These are phyloP conservation scores for Sapayoa aenigma DNA, from an alignment of 2,113 vertebrate genomes.

Conservation along the genomic window DNA sequence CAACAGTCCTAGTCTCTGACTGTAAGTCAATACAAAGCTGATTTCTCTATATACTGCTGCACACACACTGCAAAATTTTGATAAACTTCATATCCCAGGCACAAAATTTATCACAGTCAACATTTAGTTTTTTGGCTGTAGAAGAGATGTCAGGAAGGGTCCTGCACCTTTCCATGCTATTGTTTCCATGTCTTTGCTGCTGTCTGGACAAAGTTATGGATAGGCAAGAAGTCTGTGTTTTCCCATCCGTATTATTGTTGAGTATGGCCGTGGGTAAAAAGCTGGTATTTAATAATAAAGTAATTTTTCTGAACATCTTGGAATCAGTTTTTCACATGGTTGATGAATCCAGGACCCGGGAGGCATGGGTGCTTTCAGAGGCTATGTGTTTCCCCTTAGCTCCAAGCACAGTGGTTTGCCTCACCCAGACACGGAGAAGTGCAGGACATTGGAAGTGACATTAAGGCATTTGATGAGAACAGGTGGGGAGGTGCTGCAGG, in stretches of 20 bases:
- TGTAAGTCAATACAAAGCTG: background rate
- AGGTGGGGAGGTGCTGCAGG: background rate
- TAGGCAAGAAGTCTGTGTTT: background rate
- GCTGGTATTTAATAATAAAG: background rate
- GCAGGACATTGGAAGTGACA: background rate
- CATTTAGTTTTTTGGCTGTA: background rate
- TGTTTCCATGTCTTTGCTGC: background rate
- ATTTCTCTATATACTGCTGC: background rate
- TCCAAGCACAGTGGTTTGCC: background rate
- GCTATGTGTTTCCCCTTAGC: background rate
- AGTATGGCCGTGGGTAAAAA: background rate
- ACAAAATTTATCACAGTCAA: background rate
- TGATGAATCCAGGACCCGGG: background rate
- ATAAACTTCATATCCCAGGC: background rate
- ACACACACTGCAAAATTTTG: constrained; percentile 1
- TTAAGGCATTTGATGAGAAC: background rate
- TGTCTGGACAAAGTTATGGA: background rate
- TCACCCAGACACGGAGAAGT: background rate
- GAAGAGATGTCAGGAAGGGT: background rate
- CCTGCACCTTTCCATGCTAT: background rate
- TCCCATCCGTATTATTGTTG: background rate
- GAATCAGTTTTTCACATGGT: fast-evolving
- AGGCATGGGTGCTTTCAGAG: fast-evolving
- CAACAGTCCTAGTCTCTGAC: background rate
- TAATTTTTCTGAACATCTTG: background rate